Evolutionary conservation across 2,113 vertebrate genomes (phyloP).

Genomic region (Crotalus horridus): DNA sequence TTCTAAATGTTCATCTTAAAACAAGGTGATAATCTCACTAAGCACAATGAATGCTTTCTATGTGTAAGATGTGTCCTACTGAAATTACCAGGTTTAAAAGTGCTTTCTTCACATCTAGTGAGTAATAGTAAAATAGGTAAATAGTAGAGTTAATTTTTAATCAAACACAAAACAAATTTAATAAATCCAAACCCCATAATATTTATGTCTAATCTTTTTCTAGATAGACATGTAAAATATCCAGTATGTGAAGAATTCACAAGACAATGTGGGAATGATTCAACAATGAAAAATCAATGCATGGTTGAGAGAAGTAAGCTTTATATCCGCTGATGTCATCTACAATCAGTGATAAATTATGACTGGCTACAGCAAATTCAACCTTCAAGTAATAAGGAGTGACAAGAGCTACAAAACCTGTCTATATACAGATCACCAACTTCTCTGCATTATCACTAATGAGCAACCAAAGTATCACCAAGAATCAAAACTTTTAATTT

Average conservation of each 20-base stretch:
- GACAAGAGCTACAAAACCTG: not conserved
- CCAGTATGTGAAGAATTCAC: not conserved
- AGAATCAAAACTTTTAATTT: not conserved
- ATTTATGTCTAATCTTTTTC: not conserved
- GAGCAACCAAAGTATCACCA: not conserved
- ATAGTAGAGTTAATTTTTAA: not conserved
- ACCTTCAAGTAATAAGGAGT: not conserved
- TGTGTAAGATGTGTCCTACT: not conserved
- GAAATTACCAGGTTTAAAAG: not conserved
- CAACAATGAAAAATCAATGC: not conserved
- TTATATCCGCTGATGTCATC: not conserved
- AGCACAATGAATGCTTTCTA: not conserved
- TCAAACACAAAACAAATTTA: not conserved
- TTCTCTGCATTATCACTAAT: not conserved
- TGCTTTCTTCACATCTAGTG: not conserved
- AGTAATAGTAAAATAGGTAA: not conserved
- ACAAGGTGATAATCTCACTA: not conserved
- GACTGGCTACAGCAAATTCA: slow-evolving; percentile 4
- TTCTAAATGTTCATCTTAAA: not conserved
- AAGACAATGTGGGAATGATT: not conserved
- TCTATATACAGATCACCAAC: not conserved
- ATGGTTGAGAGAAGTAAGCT: not conserved
- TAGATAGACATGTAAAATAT: not conserved
- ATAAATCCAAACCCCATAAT: not conserved
- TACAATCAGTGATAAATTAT: not conserved